Evolutionary conservation across 2,888 invertebrate species (phyloP), one percentile per base, ranked within the genome.

Genomic region (Calameuta idolon): DNA sequence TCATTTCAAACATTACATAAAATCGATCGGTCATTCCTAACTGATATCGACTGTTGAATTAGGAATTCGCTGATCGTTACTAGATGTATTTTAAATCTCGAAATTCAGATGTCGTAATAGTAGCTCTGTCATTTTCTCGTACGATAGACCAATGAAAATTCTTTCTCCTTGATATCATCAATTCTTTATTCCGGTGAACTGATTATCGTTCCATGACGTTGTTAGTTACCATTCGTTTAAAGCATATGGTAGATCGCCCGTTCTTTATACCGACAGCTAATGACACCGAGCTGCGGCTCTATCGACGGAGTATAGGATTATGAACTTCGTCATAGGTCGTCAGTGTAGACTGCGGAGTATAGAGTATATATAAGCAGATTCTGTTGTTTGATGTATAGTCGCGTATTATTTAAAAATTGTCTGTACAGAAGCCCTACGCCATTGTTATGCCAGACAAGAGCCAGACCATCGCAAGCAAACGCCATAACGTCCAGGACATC

Each of bases 391-490:
- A 55, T 15, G 55, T 23, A 23, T 9, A 55, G 55, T 55, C 55
- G 55, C 23, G 23, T 55, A 55, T 23, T 23, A 55, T 55, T 55
- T 2, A 23, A 55, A 9, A 23, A 55, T 55, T 55, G 1, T 55
- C 15, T 23, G 55, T 74, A n/a, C 81, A 89, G 89, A 81, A 81
- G 83, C 55, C 85, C 87, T 73, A 87, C 87, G 73, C 89, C 89
- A 55, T 79, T 89, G 77, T 80, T 88, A 69, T 89, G 89, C 85
- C 89, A 89, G 82, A 85, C 88, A 69, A 88, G 86, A 79, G 85
- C 88, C 76, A 87, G 87, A 77, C 82, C 77, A 75, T 82, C 81
- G 80, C 73, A 79, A 80, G 73, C 79, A 80, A 75, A 75, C 76
- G 76, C 35, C 5, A 73, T 34, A n/a, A 73, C 73, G 37, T 75